Evolutionary conservation across 2,113 vertebrate genomes (phyloP).

Genomic region (Carollia perspicillata): DNA sequence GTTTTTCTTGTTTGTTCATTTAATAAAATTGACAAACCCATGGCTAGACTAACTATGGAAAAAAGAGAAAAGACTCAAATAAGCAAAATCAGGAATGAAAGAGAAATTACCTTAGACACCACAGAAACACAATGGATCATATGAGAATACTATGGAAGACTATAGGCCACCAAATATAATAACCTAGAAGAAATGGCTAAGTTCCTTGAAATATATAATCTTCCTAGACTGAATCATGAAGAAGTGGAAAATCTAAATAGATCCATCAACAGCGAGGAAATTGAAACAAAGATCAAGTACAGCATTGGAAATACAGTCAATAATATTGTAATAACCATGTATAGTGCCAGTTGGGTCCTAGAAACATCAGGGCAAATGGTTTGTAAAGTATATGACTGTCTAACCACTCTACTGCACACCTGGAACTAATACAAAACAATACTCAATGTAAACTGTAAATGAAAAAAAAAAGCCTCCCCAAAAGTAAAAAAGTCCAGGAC

Average conservation of each 20-base stretch:
- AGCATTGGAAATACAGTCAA: not conserved
- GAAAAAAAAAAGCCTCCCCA: not conserved
- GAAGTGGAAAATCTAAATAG: not conserved
- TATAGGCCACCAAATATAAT: not conserved
- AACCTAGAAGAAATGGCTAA: not conserved
- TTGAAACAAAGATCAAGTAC: not conserved
- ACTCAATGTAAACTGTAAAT: not conserved
- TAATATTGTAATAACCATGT: not conserved
- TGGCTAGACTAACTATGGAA: not conserved
- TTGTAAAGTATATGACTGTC: not conserved
- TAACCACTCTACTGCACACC: not conserved
- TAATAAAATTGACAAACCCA: not conserved
- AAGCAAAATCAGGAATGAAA: not conserved
- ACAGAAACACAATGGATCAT: not conserved
- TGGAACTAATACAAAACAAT: not conserved
- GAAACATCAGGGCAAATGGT: not conserved
- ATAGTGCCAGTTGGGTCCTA: not conserved
- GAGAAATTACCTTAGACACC: not conserved
- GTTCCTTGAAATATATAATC: not conserved
- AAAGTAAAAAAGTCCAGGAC: not conserved
- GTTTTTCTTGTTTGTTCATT: not conserved
- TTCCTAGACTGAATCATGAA: not conserved
- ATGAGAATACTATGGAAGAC: not conserved
- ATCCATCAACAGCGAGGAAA: not conserved
- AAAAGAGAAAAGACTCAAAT: not conserved